Percentiles rank a stretch among this genome's conserved stretches.
Evolutionary conservation across 2,888 invertebrate genomes (phyloP).

Genomic region (Cecidostiba fungosa): DNA sequence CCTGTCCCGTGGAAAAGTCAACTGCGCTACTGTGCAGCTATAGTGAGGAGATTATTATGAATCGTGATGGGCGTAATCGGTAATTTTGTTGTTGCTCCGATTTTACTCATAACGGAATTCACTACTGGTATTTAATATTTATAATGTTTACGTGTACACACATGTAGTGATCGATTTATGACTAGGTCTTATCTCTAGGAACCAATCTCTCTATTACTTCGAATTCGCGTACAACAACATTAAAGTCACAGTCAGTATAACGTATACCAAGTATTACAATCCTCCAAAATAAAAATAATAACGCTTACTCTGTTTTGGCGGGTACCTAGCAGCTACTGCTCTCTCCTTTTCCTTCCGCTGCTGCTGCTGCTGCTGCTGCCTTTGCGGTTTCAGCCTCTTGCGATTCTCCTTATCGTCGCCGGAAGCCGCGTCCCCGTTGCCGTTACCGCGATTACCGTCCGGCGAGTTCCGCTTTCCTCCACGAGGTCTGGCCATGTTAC

Average conservation of each 20-base stretch:
- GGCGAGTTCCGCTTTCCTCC: slow-evolving; percentile 22
- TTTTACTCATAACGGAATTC: too few relatives aligned
- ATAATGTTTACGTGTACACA: too few relatives aligned
- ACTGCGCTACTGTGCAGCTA: background rate
- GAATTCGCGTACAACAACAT: too few relatives aligned
- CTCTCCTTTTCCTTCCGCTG: slow-evolving; percentile 10
- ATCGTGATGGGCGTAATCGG: too few relatives aligned
- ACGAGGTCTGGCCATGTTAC: background rate
- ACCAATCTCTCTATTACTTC: too few relatives aligned
- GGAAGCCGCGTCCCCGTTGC: slow-evolving; percentile 1
- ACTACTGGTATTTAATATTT: too few relatives aligned
- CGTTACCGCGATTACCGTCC: background rate
- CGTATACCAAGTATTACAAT: too few relatives aligned
- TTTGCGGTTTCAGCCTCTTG: slow-evolving; percentile 21
- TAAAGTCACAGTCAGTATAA: too few relatives aligned
- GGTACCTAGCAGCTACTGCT: background rate
- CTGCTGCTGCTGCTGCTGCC: background rate
- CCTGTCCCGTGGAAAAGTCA: background rate
- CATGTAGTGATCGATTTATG: too few relatives aligned
- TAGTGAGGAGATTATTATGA: background rate
- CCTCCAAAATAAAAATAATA: too few relatives aligned
- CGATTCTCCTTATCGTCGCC: slow-evolving; percentile 21
- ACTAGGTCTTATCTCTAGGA: too few relatives aligned
- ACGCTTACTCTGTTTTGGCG: slow-evolving; percentile 30
- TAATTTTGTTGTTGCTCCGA: too few relatives aligned